Conservation (phyloP, 2,113 vertebrate genomes). For the Gymnocephalus cernua region DNA sequence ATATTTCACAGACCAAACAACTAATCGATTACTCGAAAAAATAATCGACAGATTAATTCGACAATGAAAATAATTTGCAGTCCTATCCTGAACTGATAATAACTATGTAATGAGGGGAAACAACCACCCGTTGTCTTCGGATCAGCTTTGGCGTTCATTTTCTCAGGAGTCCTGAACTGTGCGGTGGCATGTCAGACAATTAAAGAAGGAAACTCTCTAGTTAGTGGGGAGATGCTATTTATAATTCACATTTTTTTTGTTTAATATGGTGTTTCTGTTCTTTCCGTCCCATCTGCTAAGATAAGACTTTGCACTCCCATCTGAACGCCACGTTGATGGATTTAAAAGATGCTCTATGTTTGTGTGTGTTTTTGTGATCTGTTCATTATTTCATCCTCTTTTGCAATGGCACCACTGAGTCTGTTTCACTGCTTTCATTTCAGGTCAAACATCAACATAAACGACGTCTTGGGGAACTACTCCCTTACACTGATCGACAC, state of each 20-base stretch:
- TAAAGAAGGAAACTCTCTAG: neutral
- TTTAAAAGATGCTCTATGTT: neutral
- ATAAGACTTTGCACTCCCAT: neutral
- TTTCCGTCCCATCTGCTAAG: neutral
- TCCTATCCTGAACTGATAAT: neutral
- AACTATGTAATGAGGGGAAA: neutral
- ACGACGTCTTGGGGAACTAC: slow-evolving; percentile 97
- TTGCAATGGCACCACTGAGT: neutral
- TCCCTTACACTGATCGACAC: slow-evolving; percentile 96
- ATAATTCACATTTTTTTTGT: neutral
- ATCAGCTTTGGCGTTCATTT: neutral
- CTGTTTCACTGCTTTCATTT: slow-evolving; percentile 45
- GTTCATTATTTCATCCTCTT: neutral
- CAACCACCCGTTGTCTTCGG: neutral
- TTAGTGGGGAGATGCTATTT: neutral
- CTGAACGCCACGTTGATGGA: neutral
- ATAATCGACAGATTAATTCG: neutral
- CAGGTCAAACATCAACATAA: slow-evolving; percentile 99
- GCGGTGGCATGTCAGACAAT: neutral
- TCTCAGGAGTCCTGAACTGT: neutral
- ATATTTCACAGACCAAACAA: neutral
- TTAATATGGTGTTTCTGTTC: neutral
- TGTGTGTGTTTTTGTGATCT: neutral
- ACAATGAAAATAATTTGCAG: neutral
- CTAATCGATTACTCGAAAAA: neutral